Evolutionary conservation across 2,113 vertebrate genomes (phyloP).

Genomic region (Speoplatyrhinus poulsoni): DNA sequence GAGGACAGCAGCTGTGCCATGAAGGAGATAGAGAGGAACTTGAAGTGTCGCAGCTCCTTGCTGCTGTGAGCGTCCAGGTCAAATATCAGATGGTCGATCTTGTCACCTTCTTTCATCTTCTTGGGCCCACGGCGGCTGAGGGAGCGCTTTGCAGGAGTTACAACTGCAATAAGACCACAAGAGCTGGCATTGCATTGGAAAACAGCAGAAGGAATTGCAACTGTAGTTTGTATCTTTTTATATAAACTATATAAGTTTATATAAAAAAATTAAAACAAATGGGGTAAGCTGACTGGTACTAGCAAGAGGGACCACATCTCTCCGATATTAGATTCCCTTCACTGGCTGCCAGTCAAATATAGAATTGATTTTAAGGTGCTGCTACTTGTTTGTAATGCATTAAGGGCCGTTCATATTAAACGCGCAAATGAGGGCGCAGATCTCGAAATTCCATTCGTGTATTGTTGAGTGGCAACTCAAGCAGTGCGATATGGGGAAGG

Average conservation of each 20-base stretch:
- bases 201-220: not conserved
- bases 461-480: no score
- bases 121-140: conserved; percentile 1
- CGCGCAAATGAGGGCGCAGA: no score
- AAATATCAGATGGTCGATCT: conserved; percentile 80
- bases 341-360: no score
- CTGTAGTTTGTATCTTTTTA: not conserved
- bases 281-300: no score
- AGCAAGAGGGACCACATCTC: no score
- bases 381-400: no score
- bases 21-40: conserved; percentile 90
- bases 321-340: no score
- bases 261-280: not conserved
- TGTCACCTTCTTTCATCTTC: conserved; percentile 54
- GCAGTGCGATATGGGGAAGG: no score
- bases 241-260: not conserved
- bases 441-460: no score
- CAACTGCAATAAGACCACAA: no score
- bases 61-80: conserved; percentile 81
- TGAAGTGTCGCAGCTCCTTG: conserved; percentile 94
- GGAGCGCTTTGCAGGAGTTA: conserved; percentile 56
- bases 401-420: no score
- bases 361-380: no score
- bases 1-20: conserved; percentile 88
- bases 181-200: not conserved